A percentile compares a stretch with the other conserved stretches of the same genome.
Conservation (phyloP, 2,888 invertebrate genomes). For the Quadroppia sp. region DNA sequence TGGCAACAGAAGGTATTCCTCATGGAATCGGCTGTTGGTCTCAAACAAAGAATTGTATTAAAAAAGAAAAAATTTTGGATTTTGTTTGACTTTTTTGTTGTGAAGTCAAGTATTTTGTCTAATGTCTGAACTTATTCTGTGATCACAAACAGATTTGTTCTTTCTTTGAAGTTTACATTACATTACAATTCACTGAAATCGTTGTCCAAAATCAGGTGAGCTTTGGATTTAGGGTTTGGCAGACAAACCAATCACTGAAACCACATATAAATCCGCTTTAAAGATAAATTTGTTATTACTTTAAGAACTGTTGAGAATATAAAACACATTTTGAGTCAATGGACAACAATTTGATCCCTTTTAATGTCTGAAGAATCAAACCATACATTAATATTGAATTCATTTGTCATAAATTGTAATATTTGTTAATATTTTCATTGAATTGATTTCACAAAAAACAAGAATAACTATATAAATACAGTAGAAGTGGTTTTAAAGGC, state of each 20-base stretch:
- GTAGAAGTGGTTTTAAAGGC: too few species aligned
- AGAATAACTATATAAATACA: not conserved
- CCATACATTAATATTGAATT: too few species aligned
- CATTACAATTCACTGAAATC: not conserved
- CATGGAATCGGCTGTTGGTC: not conserved
- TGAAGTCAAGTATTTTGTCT: not conserved
- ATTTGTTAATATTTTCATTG: too few species aligned
- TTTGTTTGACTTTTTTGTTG: not conserved
- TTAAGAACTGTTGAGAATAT: not conserved
- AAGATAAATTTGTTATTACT: not conserved
- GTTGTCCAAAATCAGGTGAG: not conserved
- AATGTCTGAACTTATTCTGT: not conserved
- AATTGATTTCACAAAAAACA: not conserved
- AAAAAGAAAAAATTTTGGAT: not conserved
- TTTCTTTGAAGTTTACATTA: conserved; percentile 8
- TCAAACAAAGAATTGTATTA: not conserved
- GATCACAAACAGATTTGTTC: conserved; percentile 5
- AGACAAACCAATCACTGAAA: not conserved
- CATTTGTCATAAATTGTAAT: too few species aligned
- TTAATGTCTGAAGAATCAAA: too few species aligned
- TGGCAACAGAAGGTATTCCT: conserved; percentile 1
- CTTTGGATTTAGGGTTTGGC: not conserved
- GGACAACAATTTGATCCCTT: too few species aligned
- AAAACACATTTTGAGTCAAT: too few species aligned
- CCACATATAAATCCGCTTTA: conserved; percentile 2